Conservation (phyloP, 2,888 invertebrate genomes). For the Ctenicera cuprea region DNA sequence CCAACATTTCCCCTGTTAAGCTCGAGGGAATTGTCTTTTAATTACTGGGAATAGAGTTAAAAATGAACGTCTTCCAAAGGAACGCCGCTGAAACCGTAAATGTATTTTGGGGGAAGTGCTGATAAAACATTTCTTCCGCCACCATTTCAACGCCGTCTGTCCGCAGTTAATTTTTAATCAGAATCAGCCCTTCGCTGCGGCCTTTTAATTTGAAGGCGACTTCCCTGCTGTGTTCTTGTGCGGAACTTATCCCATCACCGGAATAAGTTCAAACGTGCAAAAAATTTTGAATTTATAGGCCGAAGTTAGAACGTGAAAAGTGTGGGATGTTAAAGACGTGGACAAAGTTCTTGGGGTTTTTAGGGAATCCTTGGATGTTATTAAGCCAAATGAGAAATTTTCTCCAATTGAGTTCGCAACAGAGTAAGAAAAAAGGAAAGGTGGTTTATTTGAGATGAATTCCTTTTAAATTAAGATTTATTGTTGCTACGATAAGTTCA, state of each 20-base stretch:
- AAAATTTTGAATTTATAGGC: conserved; percentile 10
- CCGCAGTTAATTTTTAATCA: conserved; percentile 26
- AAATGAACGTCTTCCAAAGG: background rate
- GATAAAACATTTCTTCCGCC: conserved; percentile 22
- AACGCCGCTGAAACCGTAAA: conserved; percentile 1
- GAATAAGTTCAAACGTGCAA: background rate
- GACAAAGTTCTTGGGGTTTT: no score
- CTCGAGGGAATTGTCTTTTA: conserved; percentile 14
- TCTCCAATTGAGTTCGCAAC: no score
- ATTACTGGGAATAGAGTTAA: conserved; percentile 12
- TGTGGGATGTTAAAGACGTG: background rate
- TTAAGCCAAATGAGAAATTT: no score
- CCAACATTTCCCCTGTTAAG: background rate
- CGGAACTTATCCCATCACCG: conserved; percentile 4
- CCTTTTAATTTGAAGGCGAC: conserved; percentile 18
- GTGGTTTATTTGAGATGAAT: no score
- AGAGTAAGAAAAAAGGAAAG: no score
- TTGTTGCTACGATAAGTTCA: no score
- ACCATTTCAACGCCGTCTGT: conserved; percentile 28
- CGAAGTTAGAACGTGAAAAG: background rate
- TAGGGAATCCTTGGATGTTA: no score
- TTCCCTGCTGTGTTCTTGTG: conserved; percentile 6
- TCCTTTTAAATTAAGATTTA: no score
- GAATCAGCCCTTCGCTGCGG: conserved; percentile 26
- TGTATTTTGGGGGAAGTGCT: conserved; percentile 23